Evolutionary conservation across 2,113 vertebrate genomes (phyloP).

Genomic region (Triplophysa tibetana): DNA sequence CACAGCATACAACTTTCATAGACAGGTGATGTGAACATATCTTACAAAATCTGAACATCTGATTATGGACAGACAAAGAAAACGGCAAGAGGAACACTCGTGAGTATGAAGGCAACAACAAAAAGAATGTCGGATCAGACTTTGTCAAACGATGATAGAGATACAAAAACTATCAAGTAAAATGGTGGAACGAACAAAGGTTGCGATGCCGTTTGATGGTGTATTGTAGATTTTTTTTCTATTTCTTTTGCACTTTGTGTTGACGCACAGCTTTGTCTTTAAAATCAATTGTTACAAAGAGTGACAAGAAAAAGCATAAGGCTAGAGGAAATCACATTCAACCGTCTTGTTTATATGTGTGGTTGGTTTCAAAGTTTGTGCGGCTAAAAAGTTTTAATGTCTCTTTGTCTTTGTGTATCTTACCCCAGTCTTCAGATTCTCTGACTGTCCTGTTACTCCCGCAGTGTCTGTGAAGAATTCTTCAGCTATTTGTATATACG

Average conservation of each 20-base stretch:
- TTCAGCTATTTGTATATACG: not conserved
- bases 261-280: not conserved
- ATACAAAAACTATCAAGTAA: not conserved
- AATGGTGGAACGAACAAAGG: not conserved
- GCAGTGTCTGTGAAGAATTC: constrained; percentile 23
- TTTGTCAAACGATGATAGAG: not conserved
- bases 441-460: constrained; percentile 29
- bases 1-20: not conserved
- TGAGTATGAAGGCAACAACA: constrained; percentile 19
- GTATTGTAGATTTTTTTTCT: constrained; percentile 3
- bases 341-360: not conserved
- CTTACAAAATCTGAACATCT: not conserved
- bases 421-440: constrained; percentile 39
- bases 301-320: not conserved
- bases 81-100: constrained; percentile 19
- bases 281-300: not conserved
- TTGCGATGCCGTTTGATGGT: constrained; percentile 37
- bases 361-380: constrained; percentile 9
- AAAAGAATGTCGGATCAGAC: not conserved
- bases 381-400: constrained; percentile 5
- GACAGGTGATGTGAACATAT: not conserved
- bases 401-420: constrained; percentile 6
- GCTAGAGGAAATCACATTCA: not conserved
- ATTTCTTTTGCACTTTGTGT: constrained; percentile 40
- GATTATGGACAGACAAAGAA: constrained; percentile 31